Conservation (phyloP, 2,888 invertebrate genomes). For the Acrobasis suavella region DNA sequence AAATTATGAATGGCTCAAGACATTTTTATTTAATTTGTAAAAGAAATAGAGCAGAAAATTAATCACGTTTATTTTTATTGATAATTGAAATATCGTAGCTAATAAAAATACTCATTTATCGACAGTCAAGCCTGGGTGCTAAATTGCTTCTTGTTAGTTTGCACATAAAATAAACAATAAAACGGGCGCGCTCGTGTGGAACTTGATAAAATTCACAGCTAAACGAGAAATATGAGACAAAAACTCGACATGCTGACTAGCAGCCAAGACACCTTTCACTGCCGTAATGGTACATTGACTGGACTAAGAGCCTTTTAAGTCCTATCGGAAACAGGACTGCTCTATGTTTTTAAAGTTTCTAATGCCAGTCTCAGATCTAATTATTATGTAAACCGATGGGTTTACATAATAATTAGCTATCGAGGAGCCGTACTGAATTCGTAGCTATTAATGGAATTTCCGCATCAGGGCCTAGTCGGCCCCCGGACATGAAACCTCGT, state of each 20-base stretch:
- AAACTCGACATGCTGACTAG: slow-evolving; percentile 32
- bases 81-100: background rate
- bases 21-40: background rate
- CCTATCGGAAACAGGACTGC: slow-evolving; percentile 23
- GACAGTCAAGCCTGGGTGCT: background rate
- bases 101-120: background rate
- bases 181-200: slow-evolving; percentile 12
- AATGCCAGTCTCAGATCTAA: slow-evolving; percentile 34
- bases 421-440: slow-evolving; percentile 55
- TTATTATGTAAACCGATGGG: slow-evolving; percentile 50
- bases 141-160: slow-evolving; percentile 1
- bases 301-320: slow-evolving; percentile 26
- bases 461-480: slow-evolving; percentile 52
- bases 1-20: too few relatives aligned
- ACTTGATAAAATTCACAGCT: slow-evolving; percentile 19
- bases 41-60: background rate
- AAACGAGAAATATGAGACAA: slow-evolving; percentile 26
- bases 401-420: too few relatives aligned
- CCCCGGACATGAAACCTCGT: slow-evolving; percentile 42
- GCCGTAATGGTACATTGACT: slow-evolving; percentile 33
- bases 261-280: slow-evolving; percentile 37
- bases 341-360: slow-evolving; percentile 28
- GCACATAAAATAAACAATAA: slow-evolving; percentile 3
- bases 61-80: background rate
- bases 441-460: slow-evolving; percentile 71